phyloP scores from a whole-genome alignment of 2,113 vertebrate genomes.

The Aspiorhynchus laticeps region DNA sequence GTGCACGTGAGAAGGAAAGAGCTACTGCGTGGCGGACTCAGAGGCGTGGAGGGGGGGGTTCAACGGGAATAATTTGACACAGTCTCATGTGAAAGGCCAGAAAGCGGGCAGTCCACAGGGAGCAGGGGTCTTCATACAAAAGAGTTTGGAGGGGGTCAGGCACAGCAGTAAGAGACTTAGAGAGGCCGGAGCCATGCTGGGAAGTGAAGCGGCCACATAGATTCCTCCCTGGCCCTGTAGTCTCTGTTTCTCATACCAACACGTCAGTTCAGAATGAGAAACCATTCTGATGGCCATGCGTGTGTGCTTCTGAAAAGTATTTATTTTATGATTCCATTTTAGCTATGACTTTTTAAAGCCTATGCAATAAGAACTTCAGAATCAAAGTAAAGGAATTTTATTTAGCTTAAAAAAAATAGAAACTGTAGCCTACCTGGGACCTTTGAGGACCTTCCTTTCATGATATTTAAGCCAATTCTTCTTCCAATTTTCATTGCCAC shows the following conservation, averaged over 20 bases:
- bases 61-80: conserved; percentile 74
- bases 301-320: background rate
- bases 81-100: conserved; percentile 78
- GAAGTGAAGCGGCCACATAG: conserved; percentile 66
- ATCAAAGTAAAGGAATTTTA: background rate
- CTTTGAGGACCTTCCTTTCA: too few species aligned
- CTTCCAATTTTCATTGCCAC: background rate
- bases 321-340: background rate
- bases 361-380: background rate
- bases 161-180: conserved; percentile 16
- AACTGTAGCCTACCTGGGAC: background rate
- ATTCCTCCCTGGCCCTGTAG: background rate
- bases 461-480: background rate
- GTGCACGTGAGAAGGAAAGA: conserved; percentile 51
- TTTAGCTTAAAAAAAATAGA: background rate
- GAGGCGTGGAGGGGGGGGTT: conserved; percentile 44
- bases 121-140: conserved; percentile 73
- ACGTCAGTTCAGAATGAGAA: background rate
- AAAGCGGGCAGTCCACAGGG: conserved; percentile 70
- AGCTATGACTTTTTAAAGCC: background rate
- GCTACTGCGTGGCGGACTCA: conserved; percentile 56
- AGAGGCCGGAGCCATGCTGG: conserved; percentile 68
- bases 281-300: background rate
- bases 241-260: background rate
- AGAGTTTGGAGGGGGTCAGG: conserved; percentile 60